Conservation (phyloP, 2,797 vertebrate genomes). For the Lindbergichthys nudifrons region DNA sequence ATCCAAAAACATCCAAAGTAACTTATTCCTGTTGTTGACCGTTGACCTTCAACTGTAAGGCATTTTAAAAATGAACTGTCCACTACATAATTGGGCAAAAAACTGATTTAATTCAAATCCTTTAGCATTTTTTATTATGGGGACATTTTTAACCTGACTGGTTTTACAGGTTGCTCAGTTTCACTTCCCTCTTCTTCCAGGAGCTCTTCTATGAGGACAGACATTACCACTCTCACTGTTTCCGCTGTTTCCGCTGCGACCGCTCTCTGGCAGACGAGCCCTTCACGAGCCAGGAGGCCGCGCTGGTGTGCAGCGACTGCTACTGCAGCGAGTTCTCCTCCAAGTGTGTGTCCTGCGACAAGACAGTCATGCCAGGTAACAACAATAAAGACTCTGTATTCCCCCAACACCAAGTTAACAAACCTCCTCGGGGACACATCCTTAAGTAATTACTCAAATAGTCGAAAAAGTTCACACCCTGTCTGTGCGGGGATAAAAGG, state of each 20-base stretch:
- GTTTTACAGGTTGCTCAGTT: background rate
- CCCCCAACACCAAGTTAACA: background rate
- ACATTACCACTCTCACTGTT: slow-evolving; percentile 95
- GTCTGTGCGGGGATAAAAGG: slow-evolving; percentile 17
- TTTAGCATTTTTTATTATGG: background rate
- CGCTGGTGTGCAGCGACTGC: slow-evolving; percentile 95
- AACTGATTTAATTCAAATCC: too few species aligned
- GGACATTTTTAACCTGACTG: background rate
- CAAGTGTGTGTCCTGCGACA: slow-evolving; percentile 93
- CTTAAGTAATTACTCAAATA: background rate
- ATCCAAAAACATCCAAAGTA: slow-evolving; percentile 14
- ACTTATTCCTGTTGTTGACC: slow-evolving; percentile 23
- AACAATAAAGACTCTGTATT: background rate
- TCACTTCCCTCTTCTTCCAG: slow-evolving; percentile 71
- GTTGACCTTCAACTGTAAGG: background rate
- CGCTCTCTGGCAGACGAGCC: slow-evolving; percentile 93
- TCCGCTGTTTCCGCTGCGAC: slow-evolving; percentile 95
- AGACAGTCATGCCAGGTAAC: slow-evolving; percentile 94
- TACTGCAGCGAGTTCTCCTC: slow-evolving; percentile 96
- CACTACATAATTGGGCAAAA: background rate
- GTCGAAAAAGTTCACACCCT: slow-evolving; percentile 41
- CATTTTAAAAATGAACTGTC: background rate
- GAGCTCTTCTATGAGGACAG: slow-evolving; percentile 95
- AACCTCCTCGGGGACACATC: background rate
- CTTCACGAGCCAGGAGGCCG: slow-evolving; percentile 92